Conservation (phyloP, 2,888 invertebrate genomes). For the Siphlonurus alternatus region DNA sequence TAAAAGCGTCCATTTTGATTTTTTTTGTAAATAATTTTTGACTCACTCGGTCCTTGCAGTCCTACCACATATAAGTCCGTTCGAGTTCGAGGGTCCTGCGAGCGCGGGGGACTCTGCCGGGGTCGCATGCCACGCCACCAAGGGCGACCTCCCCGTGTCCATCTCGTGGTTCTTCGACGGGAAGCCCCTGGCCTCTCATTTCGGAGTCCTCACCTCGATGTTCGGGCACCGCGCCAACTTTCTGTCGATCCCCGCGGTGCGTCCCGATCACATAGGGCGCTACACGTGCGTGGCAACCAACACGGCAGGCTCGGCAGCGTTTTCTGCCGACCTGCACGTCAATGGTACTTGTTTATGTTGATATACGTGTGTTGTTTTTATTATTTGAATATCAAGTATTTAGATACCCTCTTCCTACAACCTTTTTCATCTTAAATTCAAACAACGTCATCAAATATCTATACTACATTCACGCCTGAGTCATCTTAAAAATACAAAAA, state of each 20-base stretch:
- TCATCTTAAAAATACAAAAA: too few species aligned
- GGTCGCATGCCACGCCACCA: conserved; percentile 46
- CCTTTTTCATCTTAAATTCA: too few species aligned
- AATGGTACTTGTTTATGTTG: conserved; percentile 34
- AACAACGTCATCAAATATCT: too few species aligned
- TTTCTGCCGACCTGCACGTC: conserved; percentile 44
- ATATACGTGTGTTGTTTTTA: too few species aligned
- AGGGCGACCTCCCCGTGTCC: conserved; percentile 50
- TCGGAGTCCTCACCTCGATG: not conserved
- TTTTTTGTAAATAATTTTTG: not conserved
- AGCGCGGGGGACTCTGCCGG: conserved; percentile 57
- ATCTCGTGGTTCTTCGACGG: conserved; percentile 48
- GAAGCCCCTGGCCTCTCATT: conserved; percentile 17
- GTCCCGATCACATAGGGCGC: conserved; percentile 42
- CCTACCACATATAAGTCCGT: conserved; percentile 49
- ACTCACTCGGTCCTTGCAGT: conserved; percentile 30
- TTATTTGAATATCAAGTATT: too few species aligned
- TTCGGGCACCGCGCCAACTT: conserved; percentile 11
- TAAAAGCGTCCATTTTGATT: conserved; percentile 19
- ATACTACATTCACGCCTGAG: too few species aligned
- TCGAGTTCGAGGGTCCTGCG: conserved; percentile 32
- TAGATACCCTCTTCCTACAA: too few species aligned
- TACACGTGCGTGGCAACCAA: conserved; percentile 47
- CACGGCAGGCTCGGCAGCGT: conserved; percentile 40
- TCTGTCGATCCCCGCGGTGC: conserved; percentile 31